A percentile compares a stretch with the other conserved stretches of the same genome.
These are phyloP conservation scores for Trachymyrmex cornetzi DNA, from an alignment of 1,140 invertebrate genomes.

Conservation along the genomic window DNA sequence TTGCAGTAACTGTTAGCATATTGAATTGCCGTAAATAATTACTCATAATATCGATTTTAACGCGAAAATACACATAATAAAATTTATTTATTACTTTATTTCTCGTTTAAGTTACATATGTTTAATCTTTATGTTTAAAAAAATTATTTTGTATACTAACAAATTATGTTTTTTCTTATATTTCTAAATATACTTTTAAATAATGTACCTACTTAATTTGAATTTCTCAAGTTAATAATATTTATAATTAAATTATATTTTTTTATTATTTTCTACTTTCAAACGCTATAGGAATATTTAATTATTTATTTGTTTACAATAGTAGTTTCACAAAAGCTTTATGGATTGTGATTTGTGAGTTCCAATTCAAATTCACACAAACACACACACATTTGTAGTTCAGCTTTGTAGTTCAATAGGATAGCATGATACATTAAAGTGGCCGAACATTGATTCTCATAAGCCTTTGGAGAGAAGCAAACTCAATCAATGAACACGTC, in stretches of 20 bases:
- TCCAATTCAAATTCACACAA: constrained; percentile 15
- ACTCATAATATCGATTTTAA: constrained; percentile 22
- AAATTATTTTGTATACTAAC: background rate
- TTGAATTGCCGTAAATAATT: constrained; percentile 15
- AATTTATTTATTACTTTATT: constrained; percentile 24
- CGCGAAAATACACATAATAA: background rate
- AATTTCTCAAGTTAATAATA: background rate
- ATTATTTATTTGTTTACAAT: background rate
- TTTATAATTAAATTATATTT: background rate
- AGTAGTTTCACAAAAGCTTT: background rate
- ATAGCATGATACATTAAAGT: constrained; percentile 37
- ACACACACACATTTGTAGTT: background rate
- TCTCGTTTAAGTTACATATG: background rate
- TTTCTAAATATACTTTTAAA: background rate
- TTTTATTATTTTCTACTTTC: background rate
- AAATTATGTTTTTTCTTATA: background rate
- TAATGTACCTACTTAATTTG: background rate
- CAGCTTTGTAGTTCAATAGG: constrained; percentile 2
- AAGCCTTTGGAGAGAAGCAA: constrained; percentile 43
- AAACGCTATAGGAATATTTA: background rate
- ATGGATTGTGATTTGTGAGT: background rate
- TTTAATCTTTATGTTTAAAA: background rate
- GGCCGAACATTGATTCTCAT: constrained; percentile 29
- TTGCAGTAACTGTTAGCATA: background rate
- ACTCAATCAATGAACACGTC: constrained; percentile 47